Evolutionary conservation across 2,113 vertebrate species (phyloP).

Genomic region (Callaeas wilsoni): DNA sequence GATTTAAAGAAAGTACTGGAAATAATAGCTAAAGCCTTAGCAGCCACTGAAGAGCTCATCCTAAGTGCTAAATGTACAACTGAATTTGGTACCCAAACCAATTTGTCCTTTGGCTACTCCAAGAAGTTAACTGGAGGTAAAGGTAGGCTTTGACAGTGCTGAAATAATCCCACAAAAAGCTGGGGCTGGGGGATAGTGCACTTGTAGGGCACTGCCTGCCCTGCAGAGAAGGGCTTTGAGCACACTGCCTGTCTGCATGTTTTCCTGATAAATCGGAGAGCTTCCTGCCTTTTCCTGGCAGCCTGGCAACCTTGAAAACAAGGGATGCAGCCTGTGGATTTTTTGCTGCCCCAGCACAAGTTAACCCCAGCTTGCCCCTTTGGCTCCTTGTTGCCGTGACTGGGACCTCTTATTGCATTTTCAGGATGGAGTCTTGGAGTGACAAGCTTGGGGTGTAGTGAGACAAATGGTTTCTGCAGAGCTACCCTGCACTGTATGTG

Average conservation of each 20-base stretch:
- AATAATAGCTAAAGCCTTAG: background rate
- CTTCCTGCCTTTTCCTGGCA: background rate
- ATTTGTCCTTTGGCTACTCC: background rate
- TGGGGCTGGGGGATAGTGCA: background rate
- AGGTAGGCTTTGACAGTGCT: background rate
- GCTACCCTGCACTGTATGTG: accelerated
- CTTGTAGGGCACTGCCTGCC: background rate
- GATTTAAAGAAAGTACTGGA: background rate
- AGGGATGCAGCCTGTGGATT: background rate
- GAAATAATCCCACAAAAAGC: background rate
- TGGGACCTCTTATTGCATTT: background rate
- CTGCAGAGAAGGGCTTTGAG: background rate
- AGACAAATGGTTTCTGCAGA: background rate
- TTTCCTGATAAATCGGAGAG: background rate
- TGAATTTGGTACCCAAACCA: background rate
- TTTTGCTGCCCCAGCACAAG: background rate
- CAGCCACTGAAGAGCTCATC: background rate
- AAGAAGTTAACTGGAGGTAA: background rate
- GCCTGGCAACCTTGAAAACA: background rate
- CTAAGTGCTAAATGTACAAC: background rate
- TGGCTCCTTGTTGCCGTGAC: background rate
- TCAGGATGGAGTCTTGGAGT: background rate
- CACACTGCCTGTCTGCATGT: background rate
- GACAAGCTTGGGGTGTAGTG: background rate
- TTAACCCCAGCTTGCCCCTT: background rate